These are phyloP conservation scores for Macrotis lagotis DNA, from an alignment of 2,113 vertebrate species.

Conservation along the genomic window DNA sequence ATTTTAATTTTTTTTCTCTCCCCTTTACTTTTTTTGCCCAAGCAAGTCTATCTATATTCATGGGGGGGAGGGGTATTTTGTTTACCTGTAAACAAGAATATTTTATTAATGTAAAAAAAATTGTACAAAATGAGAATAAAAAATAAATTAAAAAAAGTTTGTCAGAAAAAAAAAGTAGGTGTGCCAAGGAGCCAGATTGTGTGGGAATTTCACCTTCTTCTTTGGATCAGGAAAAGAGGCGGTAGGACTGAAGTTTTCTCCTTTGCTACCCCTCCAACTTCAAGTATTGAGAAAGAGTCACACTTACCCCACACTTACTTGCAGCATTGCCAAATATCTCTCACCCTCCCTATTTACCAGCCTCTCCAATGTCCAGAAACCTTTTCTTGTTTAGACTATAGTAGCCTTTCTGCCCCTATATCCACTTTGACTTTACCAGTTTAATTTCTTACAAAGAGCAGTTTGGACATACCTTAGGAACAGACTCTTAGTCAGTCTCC, in stretches of 20 bases:
- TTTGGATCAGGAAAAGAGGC: neutral
- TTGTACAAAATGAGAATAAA: too few species aligned
- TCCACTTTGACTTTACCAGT: neutral
- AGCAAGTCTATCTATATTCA: too few species aligned
- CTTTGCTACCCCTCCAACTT: neutral
- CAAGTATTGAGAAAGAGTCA: neutral
- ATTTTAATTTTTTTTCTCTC: too few species aligned
- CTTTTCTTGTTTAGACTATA: neutral
- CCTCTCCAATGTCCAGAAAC: neutral
- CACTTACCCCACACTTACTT: neutral
- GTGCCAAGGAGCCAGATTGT: neutral
- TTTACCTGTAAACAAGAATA: too few species aligned
- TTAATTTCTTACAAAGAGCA: neutral
- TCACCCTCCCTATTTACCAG: neutral
- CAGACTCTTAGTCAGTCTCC: neutral
- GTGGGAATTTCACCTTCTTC: neutral
- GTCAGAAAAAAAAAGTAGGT: neutral
- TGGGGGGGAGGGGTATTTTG: too few species aligned
- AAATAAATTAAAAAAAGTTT: too few species aligned
- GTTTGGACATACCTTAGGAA: neutral
- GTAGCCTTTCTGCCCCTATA: neutral
- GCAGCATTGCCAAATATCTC: neutral
- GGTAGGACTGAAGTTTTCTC: neutral
- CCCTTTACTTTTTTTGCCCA: too few species aligned
- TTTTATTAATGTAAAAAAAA: too few species aligned